Evolutionary conservation across 2,888 invertebrate species (phyloP).

Genomic region (Kuschelorhynchus macadamiae): DNA sequence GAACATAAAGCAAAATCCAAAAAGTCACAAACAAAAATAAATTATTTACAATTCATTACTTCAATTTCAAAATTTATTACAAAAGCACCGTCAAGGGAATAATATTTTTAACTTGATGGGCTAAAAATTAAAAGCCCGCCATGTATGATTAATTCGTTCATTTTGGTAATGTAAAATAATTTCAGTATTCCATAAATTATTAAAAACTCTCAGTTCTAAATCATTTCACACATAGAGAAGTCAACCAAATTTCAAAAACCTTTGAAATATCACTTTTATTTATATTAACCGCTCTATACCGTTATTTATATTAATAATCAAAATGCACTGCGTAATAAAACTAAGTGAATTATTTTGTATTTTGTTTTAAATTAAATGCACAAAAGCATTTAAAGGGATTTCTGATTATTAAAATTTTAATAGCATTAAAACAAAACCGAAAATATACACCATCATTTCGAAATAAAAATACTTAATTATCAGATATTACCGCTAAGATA

Average conservation of each 20-base stretch:
- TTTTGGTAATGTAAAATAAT: constrained; percentile 50
- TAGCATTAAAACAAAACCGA: no score
- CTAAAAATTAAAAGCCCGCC: constrained; percentile 46
- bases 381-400: no score
- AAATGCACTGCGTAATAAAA: constrained; percentile 32
- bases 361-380: constrained; percentile 19
- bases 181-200: constrained; percentile 50
- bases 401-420: no score
- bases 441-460: no score
- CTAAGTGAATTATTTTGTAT: constrained; percentile 36
- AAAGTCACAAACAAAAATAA: neutral
- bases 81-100: constrained; percentile 30
- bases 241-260: constrained; percentile 44
- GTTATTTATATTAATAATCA: constrained; percentile 42
- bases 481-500: no score
- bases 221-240: constrained; percentile 40
- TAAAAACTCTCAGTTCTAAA: constrained; percentile 43
- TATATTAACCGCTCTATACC: constrained; percentile 20
- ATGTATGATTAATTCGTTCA: constrained; percentile 47
- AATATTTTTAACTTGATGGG: constrained; percentile 33
- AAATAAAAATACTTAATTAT: no score
- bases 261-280: constrained; percentile 48
- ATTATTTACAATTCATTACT: constrained; percentile 1
- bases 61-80: constrained; percentile 5
- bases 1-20: neutral